Base-by-base conservation (phyloP, 2,113 vertebrate genomes). In the Megaleporinus macrocephalus region DNA sequence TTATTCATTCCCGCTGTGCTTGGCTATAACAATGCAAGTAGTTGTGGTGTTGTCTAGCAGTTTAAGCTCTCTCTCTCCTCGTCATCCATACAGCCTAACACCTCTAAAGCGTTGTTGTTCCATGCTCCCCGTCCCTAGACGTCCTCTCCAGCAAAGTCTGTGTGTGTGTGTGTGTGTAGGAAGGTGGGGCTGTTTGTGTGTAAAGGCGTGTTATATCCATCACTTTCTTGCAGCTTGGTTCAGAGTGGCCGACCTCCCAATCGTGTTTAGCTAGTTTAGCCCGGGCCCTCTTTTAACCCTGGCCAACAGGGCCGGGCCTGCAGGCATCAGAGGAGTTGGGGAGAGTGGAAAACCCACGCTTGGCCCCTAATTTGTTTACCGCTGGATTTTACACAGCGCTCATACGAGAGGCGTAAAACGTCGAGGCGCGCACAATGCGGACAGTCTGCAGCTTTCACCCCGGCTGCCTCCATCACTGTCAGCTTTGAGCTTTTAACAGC, bases 301-400 rank as follows among this genome's bases (percentile, higher is more conserved):
- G 66, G 77, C 87, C 88, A 88, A 81, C 59, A 65, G 73, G 78
- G 79, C 81, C 33, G 76, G 59, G 78, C 59, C 63, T 41, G 20
- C 44, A 74, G 66, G 83, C 84, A 78, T 85, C 83, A 84, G 83
- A 73, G 73, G 66, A 79, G 79, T 75, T 51, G 69, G 73, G 63
- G 30, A 61, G 66, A 63, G 62, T 74, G 53, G 75, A 73, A 74
- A 76, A 78, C 20, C 18, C 78, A 84, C 71, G 36, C 79, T 82
- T 76, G 66, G 53, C n/a, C 51, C 44, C 75, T 81, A 79, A 78
- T 84, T 84, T 89, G 85, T 88, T 88, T 87, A 87, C 30, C 79
- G 81, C 78, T 69, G 9, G 61, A 76, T 80, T 83, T 86, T 85
- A 86, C 76, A 85, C 70, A 70, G 24, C 26, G 16, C 80, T 80